A percentile compares a stretch with the other conserved stretches of the same genome.
Evolutionary conservation across 2,113 vertebrate genomes (phyloP).

Genomic region (Solea solea): DNA sequence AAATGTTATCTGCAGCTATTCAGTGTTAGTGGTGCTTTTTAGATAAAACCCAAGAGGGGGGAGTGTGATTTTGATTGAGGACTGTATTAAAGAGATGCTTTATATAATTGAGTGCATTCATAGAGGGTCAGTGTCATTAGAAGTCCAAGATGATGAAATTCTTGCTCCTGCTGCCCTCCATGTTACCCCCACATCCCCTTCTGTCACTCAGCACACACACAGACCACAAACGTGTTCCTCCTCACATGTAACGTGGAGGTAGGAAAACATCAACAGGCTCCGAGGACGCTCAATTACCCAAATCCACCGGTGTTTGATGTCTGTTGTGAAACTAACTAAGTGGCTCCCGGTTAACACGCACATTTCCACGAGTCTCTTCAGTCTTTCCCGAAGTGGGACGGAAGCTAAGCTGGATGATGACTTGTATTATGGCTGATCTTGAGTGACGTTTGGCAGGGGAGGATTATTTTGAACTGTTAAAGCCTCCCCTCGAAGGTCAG

Average conservation of each 20-base stretch:
- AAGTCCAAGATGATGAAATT: slow-evolving; percentile 52
- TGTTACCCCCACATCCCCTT: slow-evolving; percentile 24
- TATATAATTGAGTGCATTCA: slow-evolving; percentile 72
- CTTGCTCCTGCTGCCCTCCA: slow-evolving; percentile 25
- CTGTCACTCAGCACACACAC: slow-evolving; percentile 2
- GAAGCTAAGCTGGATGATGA: slow-evolving; percentile 77
- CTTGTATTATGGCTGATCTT: slow-evolving; percentile 77
- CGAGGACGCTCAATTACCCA: slow-evolving; percentile 70
- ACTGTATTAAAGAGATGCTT: slow-evolving; percentile 72
- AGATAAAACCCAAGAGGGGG: slow-evolving; percentile 38
- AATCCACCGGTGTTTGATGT: slow-evolving; percentile 76
- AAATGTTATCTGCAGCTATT: slow-evolving; percentile 38
- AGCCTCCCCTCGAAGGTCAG: slow-evolving; percentile 78
- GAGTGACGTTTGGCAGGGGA: slow-evolving; percentile 81
- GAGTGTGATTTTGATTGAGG: slow-evolving; percentile 65
- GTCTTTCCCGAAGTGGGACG: slow-evolving; percentile 62
- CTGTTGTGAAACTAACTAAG: slow-evolving; percentile 63
- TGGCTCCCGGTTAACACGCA: slow-evolving; percentile 72
- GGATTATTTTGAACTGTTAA: slow-evolving; percentile 80
- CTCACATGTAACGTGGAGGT: slow-evolving; percentile 60
- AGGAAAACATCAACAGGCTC: slow-evolving; percentile 58
- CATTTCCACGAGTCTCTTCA: slow-evolving; percentile 68
- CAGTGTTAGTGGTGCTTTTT: slow-evolving; percentile 42
- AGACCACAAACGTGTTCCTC: slow-evolving; percentile 23
- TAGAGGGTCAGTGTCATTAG: slow-evolving; percentile 75